A percentile compares a stretch with the other conserved stretches of the same genome.
Evolutionary conservation across 2,113 vertebrate genomes (phyloP).

Genomic region (Rutilus rutilus): DNA sequence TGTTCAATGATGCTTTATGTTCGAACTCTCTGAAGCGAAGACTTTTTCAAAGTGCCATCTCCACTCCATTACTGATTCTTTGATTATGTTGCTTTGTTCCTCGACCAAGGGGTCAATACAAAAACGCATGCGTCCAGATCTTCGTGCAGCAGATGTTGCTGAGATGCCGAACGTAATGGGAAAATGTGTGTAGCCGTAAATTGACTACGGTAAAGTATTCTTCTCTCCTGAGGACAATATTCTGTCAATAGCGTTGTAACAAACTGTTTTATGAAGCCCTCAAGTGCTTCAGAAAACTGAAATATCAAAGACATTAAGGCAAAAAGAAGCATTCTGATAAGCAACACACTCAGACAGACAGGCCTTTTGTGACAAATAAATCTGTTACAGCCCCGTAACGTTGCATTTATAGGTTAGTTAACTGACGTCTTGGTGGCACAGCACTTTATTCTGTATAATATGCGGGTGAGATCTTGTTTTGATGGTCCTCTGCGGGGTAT

Average conservation of each 20-base stretch:
- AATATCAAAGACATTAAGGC: neutral
- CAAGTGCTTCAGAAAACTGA: neutral
- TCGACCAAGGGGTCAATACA: neutral
- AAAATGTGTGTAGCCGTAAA: neutral
- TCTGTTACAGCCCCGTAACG: neutral
- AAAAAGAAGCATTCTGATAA: conserved; percentile 17
- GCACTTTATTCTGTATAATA: conserved; percentile 16
- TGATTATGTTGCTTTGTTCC: neutral
- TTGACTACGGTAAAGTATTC: neutral
- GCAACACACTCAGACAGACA: neutral
- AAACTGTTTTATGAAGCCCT: neutral
- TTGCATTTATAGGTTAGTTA: conserved; percentile 17
- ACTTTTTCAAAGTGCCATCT: neutral
- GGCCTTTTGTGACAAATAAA: neutral
- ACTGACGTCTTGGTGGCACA: conserved; percentile 10
- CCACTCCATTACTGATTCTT: neutral
- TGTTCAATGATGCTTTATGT: conserved; percentile 1
- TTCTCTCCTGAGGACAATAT: neutral
- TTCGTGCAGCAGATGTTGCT: neutral
- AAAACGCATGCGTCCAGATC: neutral
- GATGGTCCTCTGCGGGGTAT: conserved; percentile 10
- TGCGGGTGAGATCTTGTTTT: conserved; percentile 22
- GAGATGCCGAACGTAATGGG: neutral
- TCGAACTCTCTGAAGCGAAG: neutral
- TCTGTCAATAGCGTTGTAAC: conserved; percentile 15